A percentile compares a stretch with the other conserved stretches of the same genome.
These are phyloP conservation scores for Sarcophaga bullata DNA, from an alignment of 1,140 invertebrate species.

Conservation along the genomic window DNA sequence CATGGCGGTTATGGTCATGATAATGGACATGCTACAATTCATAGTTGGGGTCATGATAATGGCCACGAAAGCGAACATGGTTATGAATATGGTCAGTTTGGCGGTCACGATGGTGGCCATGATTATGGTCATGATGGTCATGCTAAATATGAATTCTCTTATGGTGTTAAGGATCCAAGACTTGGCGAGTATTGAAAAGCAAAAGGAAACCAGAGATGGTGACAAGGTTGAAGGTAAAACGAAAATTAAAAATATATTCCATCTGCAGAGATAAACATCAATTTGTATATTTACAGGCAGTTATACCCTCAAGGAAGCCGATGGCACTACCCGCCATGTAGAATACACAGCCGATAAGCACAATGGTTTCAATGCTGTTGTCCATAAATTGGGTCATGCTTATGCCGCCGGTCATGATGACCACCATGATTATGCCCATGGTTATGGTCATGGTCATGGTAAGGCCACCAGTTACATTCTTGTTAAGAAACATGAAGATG, in stretches of 20 bases:
- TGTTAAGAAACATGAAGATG: conserved; percentile 14
- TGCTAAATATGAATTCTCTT: conserved; percentile 32
- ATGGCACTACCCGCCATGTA: conserved; percentile 68
- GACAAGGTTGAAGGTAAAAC: conserved; percentile 18
- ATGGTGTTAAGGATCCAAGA: conserved; percentile 28
- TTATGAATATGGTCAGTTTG: neutral
- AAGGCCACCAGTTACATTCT: neutral
- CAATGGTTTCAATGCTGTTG: conserved; percentile 67
- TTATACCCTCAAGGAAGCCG: conserved; percentile 68
- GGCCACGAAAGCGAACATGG: no score
- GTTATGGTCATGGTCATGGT: conserved; percentile 1
- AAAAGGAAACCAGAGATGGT: conserved; percentile 33
- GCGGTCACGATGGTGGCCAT: neutral
- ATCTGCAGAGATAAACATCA: neutral
- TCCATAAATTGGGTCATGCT: conserved; percentile 51
- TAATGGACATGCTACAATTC: neutral
- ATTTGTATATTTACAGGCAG: conserved; percentile 54
- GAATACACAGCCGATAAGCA: conserved; percentile 74
- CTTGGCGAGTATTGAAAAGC: conserved; percentile 28
- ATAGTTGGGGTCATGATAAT: no score
- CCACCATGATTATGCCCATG: neutral
- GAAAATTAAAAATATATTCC: neutral
- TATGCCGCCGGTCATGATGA: conserved; percentile 42
- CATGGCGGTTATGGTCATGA: no score
- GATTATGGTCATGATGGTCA: neutral